phyloP scores from a whole-genome alignment of 2,888 invertebrate species.

The Pyrrhosoma nymphula region DNA sequence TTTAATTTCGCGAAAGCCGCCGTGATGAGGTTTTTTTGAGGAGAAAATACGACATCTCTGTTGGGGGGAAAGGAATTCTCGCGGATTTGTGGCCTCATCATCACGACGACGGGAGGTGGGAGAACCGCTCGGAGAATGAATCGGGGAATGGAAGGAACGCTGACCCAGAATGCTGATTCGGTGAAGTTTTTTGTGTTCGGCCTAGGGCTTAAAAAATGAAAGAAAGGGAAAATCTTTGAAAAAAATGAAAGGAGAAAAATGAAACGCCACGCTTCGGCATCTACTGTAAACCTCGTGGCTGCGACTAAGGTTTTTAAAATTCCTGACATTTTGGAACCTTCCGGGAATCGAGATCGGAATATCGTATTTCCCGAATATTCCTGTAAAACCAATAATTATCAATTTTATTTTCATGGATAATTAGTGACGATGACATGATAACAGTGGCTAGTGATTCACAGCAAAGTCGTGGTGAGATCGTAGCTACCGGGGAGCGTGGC shows the following conservation, averaged over 20 bases:
- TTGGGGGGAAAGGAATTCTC: not conserved
- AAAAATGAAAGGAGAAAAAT: too few relatives aligned
- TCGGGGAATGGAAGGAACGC: not conserved
- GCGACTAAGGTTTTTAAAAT: not conserved
- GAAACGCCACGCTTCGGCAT: not conserved
- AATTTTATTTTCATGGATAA: too few relatives aligned
- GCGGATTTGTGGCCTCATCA: not conserved
- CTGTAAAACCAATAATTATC: too few relatives aligned
- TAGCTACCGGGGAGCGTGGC: too few relatives aligned
- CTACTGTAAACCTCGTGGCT: not conserved
- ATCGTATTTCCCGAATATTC: too few relatives aligned
- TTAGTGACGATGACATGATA: too few relatives aligned
- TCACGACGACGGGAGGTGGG: not conserved
- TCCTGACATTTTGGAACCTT: too few relatives aligned
- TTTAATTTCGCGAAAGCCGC: not conserved
- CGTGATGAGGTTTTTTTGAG: not conserved
- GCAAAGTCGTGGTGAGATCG: too few relatives aligned
- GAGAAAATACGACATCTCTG: not conserved
- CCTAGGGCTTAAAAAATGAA: not conserved
- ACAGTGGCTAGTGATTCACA: too few relatives aligned
- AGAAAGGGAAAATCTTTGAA: too few relatives aligned
- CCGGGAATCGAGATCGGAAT: too few relatives aligned
- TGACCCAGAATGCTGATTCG: slow-evolving; percentile 19
- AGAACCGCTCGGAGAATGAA: not conserved
- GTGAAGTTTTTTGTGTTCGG: not conserved